Evolutionary conservation across 2,888 invertebrate species (phyloP).

Genomic region (Cosmorhoe ocellata): DNA sequence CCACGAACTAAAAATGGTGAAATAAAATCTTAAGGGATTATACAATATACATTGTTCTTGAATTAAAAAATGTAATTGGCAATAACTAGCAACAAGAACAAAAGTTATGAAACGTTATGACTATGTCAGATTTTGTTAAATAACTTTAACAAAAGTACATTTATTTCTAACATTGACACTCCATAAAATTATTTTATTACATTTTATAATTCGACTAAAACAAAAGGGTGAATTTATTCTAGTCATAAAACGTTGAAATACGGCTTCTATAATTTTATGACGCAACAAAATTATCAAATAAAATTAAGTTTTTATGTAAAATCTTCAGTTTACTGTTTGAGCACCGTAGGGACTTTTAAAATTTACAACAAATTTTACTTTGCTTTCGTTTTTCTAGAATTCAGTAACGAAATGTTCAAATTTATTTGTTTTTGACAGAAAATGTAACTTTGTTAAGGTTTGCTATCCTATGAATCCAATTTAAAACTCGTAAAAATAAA

Average conservation of each 20-base stretch:
- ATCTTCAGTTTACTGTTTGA: slow-evolving; percentile 41
- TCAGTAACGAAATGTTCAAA: accelerated
- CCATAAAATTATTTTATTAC: slow-evolving; percentile 26
- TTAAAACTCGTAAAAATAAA: slow-evolving; percentile 52
- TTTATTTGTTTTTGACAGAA: slow-evolving; percentile 16
- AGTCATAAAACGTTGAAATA: slow-evolving; percentile 36
- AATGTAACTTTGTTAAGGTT: slow-evolving; percentile 30
- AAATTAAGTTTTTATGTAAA: slow-evolving; percentile 42
- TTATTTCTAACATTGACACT: slow-evolving; percentile 19
- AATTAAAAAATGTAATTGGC: too few species aligned
- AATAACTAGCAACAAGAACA: too few species aligned
- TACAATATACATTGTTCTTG: too few species aligned
- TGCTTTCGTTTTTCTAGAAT: slow-evolving; percentile 9
- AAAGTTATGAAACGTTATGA: too few species aligned
- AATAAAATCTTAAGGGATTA: too few species aligned
- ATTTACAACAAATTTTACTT: slow-evolving; percentile 36
- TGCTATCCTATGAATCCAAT: slow-evolving; percentile 42
- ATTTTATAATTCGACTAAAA: slow-evolving; percentile 31
- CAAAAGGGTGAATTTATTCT: slow-evolving; percentile 34
- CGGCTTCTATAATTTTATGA: slow-evolving; percentile 35
- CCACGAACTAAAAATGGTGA: too few species aligned
- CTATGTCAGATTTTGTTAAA: too few species aligned
- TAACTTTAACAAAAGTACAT: slow-evolving; percentile 4
- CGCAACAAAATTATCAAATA: slow-evolving; percentile 40
- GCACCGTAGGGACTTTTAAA: slow-evolving; percentile 38